Evolutionary conservation across 2,797 vertebrate species (phyloP).

Genomic region (Phylloscopus collybita): DNA sequence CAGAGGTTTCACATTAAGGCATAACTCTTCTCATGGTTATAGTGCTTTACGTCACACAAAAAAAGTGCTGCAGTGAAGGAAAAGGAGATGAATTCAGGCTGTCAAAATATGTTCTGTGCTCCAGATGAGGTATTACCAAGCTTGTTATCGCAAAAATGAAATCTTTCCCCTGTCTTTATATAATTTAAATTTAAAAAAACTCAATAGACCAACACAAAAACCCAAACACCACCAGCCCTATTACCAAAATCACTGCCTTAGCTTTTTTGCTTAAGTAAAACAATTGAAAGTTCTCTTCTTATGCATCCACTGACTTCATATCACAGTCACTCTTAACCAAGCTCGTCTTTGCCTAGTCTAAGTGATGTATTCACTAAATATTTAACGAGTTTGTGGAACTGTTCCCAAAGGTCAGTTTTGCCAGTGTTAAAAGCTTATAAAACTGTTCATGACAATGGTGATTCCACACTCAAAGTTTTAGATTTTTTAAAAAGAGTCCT

Average conservation of each 20-base stretch:
- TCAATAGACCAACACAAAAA: neutral
- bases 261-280: neutral
- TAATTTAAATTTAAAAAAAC: neutral
- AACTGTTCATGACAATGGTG: neutral
- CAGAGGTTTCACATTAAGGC: neutral
- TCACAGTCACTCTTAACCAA: neutral
- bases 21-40: neutral
- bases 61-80: neutral
- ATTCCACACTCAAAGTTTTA: neutral
- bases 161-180: neutral
- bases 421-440: neutral
- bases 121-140: neutral
- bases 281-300: neutral
- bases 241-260: neutral
- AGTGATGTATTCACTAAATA: neutral
- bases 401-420: neutral
- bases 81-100: neutral
- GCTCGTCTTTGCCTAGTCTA: neutral
- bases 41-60: neutral
- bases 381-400: neutral
- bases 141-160: neutral
- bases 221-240: neutral
- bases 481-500: neutral
- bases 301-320: rapidly evolving
- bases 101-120: neutral